Percentiles rank a stretch among this genome's conserved stretches.
phyloP scores from a whole-genome alignment of 2,113 vertebrate species.

The Colinus virginianus region DNA sequence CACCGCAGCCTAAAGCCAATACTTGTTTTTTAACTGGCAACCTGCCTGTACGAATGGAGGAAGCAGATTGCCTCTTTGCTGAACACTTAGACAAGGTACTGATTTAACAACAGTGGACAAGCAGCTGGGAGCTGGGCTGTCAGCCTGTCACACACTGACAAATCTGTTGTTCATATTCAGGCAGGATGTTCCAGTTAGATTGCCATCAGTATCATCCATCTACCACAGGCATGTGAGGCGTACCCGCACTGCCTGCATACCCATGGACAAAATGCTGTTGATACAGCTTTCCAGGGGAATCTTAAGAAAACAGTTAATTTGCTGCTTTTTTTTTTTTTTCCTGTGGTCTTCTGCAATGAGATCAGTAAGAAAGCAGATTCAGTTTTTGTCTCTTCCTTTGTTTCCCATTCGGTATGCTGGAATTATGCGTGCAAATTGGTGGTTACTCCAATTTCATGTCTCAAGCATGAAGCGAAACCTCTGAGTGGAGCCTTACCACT shows the following conservation, averaged over 20 bases:
- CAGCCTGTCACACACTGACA: constrained; percentile 96
- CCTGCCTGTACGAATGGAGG: constrained; percentile 80
- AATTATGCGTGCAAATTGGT: constrained; percentile 52
- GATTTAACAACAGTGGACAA: constrained; percentile 96
- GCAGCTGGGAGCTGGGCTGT: constrained; percentile 94
- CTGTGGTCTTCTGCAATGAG: constrained; percentile 1
- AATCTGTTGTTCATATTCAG: constrained; percentile 95
- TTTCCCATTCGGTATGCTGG: constrained; percentile 26
- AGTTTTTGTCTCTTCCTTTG: constrained; percentile 35
- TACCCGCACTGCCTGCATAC: neutral
- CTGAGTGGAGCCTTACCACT: constrained; percentile 33
- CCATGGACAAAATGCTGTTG: neutral
- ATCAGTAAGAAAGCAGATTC: neutral
- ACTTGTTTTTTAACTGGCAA: constrained; percentile 81
- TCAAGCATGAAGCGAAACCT: constrained; percentile 42
- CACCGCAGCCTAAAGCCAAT: constrained; percentile 80
- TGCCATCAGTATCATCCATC: constrained; percentile 77
- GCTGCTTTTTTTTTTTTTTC: neutral
- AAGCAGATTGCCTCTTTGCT: constrained; percentile 87
- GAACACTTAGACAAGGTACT: constrained; percentile 84
- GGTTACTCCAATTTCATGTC: constrained; percentile 53
- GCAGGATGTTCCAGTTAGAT: constrained; percentile 80
- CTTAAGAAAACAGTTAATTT: constrained; percentile 36
- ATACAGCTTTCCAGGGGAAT: constrained; percentile 2
- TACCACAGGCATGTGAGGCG: constrained; percentile 15